Evolutionary conservation across 2,113 vertebrate genomes (phyloP).

Genomic region (Acanthisitta chloris): DNA sequence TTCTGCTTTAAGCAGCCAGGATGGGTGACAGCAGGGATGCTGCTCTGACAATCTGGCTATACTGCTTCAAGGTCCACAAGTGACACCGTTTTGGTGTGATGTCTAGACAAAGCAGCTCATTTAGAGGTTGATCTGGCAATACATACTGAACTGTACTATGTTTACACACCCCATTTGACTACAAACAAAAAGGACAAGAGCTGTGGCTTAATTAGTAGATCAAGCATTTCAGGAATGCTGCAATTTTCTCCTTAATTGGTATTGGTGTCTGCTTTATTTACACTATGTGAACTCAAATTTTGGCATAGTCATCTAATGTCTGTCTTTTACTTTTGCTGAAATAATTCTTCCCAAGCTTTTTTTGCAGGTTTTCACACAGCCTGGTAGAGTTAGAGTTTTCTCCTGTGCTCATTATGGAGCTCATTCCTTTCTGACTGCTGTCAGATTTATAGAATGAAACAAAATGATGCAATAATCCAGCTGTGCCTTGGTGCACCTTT

Average conservation of each 20-base stretch:
- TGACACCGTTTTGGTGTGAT: background rate
- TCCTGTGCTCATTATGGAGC: background rate
- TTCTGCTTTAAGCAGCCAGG: background rate
- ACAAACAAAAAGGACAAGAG: background rate
- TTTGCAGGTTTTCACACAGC: background rate
- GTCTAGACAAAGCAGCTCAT: background rate
- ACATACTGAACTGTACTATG: fast-evolving
- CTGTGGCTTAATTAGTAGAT: background rate
- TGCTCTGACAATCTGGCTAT: background rate
- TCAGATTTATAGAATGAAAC: background rate
- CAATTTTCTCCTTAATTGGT: slow-evolving; percentile 8
- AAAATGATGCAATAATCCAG: background rate
- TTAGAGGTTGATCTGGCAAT: background rate
- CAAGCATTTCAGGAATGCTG: background rate
- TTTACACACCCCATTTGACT: background rate
- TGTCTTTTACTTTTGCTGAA: background rate
- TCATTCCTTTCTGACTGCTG: background rate
- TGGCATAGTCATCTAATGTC: background rate
- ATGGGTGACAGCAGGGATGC: fast-evolving
- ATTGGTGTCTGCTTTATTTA: background rate
- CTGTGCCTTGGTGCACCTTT: background rate
- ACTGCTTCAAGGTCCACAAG: background rate
- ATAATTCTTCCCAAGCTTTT: background rate
- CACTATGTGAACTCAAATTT: background rate
- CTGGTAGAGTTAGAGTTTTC: background rate